These are phyloP conservation scores for Tragelaphus scriptus DNA, from an alignment of 2,113 vertebrate genomes.

Conservation along the genomic window DNA sequence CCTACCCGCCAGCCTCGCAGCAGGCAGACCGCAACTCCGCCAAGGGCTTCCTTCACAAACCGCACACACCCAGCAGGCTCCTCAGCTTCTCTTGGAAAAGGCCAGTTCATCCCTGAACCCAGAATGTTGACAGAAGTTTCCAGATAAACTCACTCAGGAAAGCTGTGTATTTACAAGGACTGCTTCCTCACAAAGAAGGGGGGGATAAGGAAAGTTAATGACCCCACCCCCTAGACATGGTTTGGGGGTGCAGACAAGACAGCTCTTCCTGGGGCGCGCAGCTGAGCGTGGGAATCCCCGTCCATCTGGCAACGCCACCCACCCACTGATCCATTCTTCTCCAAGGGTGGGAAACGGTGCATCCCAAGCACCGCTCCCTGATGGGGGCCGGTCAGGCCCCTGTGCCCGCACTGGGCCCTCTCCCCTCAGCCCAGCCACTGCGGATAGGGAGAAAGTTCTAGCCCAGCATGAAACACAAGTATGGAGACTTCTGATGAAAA, in stretches of 20 bases:
- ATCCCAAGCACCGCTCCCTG: neutral
- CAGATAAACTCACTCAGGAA: neutral
- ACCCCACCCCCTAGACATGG: neutral
- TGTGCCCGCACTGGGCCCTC: neutral
- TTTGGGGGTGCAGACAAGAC: neutral
- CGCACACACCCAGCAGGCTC: neutral
- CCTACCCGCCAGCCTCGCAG: fast-evolving
- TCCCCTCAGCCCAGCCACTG: neutral
- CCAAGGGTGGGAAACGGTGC: neutral
- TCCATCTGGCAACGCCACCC: neutral
- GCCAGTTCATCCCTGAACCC: neutral
- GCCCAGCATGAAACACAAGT: neutral
- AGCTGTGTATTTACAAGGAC: neutral
- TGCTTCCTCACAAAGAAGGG: neutral
- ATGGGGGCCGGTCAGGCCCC: fast-evolving
- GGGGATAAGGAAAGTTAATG: neutral
- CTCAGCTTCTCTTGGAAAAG: neutral
- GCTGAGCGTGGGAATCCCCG: fast-evolving
- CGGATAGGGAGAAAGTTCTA: neutral
- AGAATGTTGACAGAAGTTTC: neutral
- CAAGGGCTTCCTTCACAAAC: neutral
- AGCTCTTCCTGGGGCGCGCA: fast-evolving
- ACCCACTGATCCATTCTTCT: neutral
- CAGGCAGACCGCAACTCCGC: neutral
- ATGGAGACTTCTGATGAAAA: neutral